Conservation (phyloP, 2,888 invertebrate genomes). For the Orthosia incerta region DNA sequence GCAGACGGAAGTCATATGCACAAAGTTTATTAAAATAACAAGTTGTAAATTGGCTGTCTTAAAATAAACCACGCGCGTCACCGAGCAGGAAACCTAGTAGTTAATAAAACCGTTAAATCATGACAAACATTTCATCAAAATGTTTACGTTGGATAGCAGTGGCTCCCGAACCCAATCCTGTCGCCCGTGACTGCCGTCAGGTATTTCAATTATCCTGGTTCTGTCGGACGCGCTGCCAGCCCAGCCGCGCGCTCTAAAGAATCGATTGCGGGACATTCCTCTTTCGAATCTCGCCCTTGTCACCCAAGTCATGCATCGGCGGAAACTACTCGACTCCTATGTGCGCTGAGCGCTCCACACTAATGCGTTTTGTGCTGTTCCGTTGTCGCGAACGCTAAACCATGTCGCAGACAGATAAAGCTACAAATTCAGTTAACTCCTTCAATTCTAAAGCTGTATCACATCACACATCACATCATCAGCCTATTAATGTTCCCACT, state of each 20-base stretch:
- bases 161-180: constrained; percentile 69
- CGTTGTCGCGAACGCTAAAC: constrained; percentile 37
- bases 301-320: constrained; percentile 70
- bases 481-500: too few relatives aligned
- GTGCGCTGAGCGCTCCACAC: constrained; percentile 68
- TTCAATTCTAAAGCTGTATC: constrained; percentile 6
- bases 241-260: constrained; percentile 69
- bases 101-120: constrained; percentile 61
- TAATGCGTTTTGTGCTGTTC: constrained; percentile 49
- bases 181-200: constrained; percentile 71
- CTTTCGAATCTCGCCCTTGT: constrained; percentile 74
- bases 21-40: constrained; percentile 35
- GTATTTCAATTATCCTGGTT: constrained; percentile 82
- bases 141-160: constrained; percentile 72
- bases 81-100: constrained; percentile 36
- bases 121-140: constrained; percentile 72
- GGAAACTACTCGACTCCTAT: constrained; percentile 55
- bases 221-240: constrained; percentile 67
- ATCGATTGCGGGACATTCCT: constrained; percentile 80
- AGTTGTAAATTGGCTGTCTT: constrained; percentile 33
- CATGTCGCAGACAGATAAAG: constrained; percentile 12
- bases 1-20: constrained; percentile 54
- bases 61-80: constrained; percentile 39
- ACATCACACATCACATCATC: too few relatives aligned
- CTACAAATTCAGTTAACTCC: constrained; percentile 20